Conservation (phyloP, 2,113 vertebrate species). For the Otolemur garnettii region DNA sequence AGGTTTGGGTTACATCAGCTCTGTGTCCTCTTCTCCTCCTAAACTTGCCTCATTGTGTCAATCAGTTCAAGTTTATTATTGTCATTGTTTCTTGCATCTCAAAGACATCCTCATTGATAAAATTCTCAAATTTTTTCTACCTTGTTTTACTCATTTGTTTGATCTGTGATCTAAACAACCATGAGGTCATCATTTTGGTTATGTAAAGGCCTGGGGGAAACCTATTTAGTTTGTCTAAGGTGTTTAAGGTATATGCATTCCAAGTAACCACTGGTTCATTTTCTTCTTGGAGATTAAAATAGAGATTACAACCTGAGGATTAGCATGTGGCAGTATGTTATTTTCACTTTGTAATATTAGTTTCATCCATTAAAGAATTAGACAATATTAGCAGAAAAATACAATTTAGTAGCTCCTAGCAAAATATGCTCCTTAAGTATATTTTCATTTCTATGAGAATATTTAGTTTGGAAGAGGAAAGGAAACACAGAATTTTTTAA, state of each 20-base stretch:
- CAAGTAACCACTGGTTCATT: not conserved
- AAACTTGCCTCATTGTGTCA: not conserved
- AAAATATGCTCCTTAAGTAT: slow-evolving; percentile 62
- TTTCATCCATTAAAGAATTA: not conserved
- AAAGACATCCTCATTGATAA: not conserved
- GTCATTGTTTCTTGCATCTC: not conserved
- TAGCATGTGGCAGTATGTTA: not conserved
- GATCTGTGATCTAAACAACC: not conserved
- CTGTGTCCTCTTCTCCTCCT: too few species aligned
- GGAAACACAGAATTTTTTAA: slow-evolving; percentile 66
- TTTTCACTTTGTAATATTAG: slow-evolving; percentile 48
- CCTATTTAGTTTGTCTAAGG: not conserved
- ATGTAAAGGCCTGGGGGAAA: not conserved
- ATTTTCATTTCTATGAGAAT: slow-evolving; percentile 71
- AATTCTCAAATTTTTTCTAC: not conserved
- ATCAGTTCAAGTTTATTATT: not conserved
- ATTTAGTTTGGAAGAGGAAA: slow-evolving; percentile 79
- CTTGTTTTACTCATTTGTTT: not conserved
- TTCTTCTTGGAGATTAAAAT: slow-evolving; percentile 25
- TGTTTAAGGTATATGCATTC: slow-evolving; percentile 1
- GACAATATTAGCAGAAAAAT: slow-evolving; percentile 53
- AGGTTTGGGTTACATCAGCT: rapidly evolving
- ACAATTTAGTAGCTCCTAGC: slow-evolving; percentile 20
- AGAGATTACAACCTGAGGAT: not conserved
- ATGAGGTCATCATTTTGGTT: not conserved